Evolutionary conservation across 2,888 invertebrate genomes (phyloP), one percentile per base, ranked within the genome.

Genomic region (Psococerastis gibbosa): DNA sequence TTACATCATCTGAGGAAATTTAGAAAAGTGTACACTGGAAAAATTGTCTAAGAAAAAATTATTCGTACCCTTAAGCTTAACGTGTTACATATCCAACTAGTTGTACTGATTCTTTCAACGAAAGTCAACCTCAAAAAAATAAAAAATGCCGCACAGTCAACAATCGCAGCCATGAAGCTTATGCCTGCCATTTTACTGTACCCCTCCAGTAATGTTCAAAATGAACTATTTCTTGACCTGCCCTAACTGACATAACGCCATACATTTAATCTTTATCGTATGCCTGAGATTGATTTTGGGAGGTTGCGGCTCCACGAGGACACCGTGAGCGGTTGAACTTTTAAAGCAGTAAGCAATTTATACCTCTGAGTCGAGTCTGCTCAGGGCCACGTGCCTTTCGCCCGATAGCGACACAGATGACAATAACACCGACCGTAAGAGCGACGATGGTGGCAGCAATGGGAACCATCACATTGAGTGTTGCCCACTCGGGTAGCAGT

Each of bases 401-500:
- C 43, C 85, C 81, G 43, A 88, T 68, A 31, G 87, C 87, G 55
- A 88, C 78, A 64, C 88, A 88, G 61, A 88, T 81, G 57, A 92
- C 88, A 56, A 87, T 75, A 56, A 89, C 75, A 49, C 89, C 88
- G 54, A 89, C 84, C 55, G 88, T 73, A 60, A 89, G 78, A 51
- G 92, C 88, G 54, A 92, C 80, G 48, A 89, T 71, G 22, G 88
- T 88, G 34, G 88, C 88, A 55, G 84, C 74, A 51, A 89, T 78
- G 0, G 91, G 91, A 18, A 92, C 84, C 57, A 91, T 73, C 50
- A 92, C 80, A 63, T 89, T 85, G 48, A 88, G 75, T 59, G 88
- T 85, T 50, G 88, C 70, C 85, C 87, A 87, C 46, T 78, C 77
- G 46, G 77, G 83, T 52, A 87, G 68, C 85, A 87, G 87, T 1